phyloP scores from a whole-genome alignment of 2,797 vertebrate genomes.

The Sphenopsis melanotis region DNA sequence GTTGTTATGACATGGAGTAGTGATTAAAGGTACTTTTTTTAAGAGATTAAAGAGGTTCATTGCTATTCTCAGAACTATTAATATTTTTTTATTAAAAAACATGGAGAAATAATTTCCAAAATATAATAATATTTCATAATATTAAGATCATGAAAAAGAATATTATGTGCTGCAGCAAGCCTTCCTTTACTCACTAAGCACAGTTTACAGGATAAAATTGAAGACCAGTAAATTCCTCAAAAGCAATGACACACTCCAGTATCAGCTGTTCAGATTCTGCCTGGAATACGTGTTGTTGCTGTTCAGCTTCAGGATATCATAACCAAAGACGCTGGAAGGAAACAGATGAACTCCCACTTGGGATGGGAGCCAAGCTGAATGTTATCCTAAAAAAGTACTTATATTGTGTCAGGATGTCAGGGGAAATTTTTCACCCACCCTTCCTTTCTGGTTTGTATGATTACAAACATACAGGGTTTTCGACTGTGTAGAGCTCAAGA shows the following conservation, averaged over 20 bases:
- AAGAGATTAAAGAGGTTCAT: not conserved
- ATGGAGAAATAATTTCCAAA: not conserved
- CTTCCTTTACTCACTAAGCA: not conserved
- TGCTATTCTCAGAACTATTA: not conserved
- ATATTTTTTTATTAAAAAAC: not conserved
- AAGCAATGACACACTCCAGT: not conserved
- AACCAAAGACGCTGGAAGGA: not conserved
- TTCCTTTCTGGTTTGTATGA: not conserved
- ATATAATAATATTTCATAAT: not conserved
- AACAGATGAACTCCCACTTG: not conserved
- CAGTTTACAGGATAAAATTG: not conserved
- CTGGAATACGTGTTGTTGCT: not conserved
- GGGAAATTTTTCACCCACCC: not conserved
- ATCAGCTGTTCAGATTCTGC: not conserved
- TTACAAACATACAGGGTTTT: not conserved
- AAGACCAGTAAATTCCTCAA: not conserved
- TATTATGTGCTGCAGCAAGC: not conserved
- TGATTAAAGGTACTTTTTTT: not conserved
- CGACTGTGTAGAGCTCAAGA: fast-evolving
- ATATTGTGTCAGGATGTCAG: not conserved
- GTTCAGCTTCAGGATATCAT: not conserved
- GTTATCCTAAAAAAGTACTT: not conserved
- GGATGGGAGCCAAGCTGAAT: not conserved
- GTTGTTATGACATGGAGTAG: not conserved
- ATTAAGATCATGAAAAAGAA: not conserved